Evolutionary conservation across 2,797 vertebrate genomes (phyloP), one percentile per base, ranked within the genome.

Genomic region (Rhabdomys pumilio): DNA sequence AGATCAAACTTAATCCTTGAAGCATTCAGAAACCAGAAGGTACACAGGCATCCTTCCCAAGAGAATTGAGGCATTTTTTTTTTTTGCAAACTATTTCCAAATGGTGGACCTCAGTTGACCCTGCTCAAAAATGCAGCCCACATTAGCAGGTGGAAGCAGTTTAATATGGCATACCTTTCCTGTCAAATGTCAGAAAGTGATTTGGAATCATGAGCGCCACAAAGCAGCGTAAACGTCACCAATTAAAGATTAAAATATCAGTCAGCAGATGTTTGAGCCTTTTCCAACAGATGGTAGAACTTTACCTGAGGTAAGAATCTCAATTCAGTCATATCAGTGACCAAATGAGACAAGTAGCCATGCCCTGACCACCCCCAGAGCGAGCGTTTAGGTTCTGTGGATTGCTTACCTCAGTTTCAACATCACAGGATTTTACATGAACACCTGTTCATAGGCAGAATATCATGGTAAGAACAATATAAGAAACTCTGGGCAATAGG

Each of bases 41-140:
- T 98, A 96, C 95, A 98, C 69, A 94, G 50, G 93, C 94, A 96
- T 31, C 65, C 44, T 96, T n/a, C 97, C 95, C 92, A 11, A 90
- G 98, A 98, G 97, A 96, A 98, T 88, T 98, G 96, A 98, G 92
- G 96, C 76, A 13, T 65, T 34, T 98, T 98, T 22, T 65, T 34
- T 98, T 98, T 98, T 98, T 93, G 91, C 92, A 98, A 99, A 98
- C 98, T 94, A 95, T 97, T 99, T 99, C 98, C 98, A 99, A 98
- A 99, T 98, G 98, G 97, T 97, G 97, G 97, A 98, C 98, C 88
- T 95, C 73, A 96, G 97, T 98, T 98, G 98, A 98, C 98, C 98
- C 96, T 98, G 96, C 95, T 98, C 96, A 98, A 98, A 86, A 98
- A 98, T 94, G 94, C 97, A 97, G 97, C 96, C 94, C 90, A 41